Conservation (phyloP, 2,113 vertebrate species). For the Hystrix cristata region DNA sequence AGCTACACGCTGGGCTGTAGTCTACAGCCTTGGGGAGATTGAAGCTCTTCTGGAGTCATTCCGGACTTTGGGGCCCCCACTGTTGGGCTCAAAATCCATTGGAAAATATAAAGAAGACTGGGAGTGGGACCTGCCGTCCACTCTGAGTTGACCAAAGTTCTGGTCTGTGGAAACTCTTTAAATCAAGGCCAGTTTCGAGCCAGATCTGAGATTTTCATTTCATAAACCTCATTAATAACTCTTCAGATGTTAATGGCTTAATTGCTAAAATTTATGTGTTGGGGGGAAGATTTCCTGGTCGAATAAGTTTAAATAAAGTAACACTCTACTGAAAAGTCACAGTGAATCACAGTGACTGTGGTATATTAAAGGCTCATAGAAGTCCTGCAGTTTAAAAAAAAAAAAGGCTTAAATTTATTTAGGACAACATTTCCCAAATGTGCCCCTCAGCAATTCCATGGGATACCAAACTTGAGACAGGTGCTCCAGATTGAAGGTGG, state of each 20-base stretch:
- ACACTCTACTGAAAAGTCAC: slow-evolving; percentile 34
- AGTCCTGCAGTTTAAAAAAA: not conserved
- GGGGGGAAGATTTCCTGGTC: not conserved
- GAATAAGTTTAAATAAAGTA: slow-evolving; percentile 38
- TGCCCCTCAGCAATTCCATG: not conserved
- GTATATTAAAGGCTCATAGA: not conserved
- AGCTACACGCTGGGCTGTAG: not conserved
- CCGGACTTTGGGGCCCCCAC: not conserved
- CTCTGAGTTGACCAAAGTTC: not conserved
- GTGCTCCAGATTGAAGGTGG: not conserved
- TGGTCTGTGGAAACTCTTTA: not conserved
- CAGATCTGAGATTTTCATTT: not conserved
- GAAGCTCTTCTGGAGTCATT: not conserved
- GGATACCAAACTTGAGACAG: not conserved
- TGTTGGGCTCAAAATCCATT: not conserved
- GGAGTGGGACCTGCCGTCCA: not conserved
- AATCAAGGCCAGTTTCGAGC: slow-evolving; percentile 18
- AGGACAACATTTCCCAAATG: not conserved
- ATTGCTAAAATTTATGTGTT: not conserved
- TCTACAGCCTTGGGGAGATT: not conserved
- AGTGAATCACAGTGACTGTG: not conserved
- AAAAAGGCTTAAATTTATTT: not conserved
- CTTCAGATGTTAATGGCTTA: not conserved
- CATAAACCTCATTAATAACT: not conserved
- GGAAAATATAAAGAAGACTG: slow-evolving; percentile 10